Evolutionary conservation across 1,140 invertebrate genomes (phyloP).

Genomic region (Drosophila lacteicornis): DNA sequence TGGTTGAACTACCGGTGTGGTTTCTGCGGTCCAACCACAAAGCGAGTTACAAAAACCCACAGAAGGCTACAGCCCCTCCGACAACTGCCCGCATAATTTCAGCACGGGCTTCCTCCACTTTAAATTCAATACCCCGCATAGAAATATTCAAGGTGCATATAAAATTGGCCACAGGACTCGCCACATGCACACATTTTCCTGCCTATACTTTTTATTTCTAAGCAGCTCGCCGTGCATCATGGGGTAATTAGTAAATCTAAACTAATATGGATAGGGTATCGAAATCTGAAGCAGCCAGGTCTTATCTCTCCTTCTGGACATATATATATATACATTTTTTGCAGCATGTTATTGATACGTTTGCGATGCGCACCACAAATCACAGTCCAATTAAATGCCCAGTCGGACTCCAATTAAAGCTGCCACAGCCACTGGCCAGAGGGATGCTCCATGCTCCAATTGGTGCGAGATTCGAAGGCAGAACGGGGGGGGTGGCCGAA

Average conservation of each 20-base stretch:
- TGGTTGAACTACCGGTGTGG: constrained; percentile 56
- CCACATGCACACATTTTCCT: background rate
- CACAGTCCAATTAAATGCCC: constrained; percentile 77
- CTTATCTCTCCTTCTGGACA: background rate
- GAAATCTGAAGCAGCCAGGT: no score
- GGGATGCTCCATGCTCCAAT: constrained; percentile 29
- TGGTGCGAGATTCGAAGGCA: constrained; percentile 2
- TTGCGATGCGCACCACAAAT: constrained; percentile 71
- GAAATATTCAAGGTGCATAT: background rate
- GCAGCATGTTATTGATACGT: constrained; percentile 65
- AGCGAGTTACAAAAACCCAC: constrained; percentile 45
- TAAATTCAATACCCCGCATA: constrained; percentile 14
- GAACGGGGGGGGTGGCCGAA: background rate
- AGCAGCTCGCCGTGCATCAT: no score
- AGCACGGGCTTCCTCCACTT: constrained; percentile 9
- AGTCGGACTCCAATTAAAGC: constrained; percentile 76
- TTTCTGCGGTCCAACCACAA: constrained; percentile 50
- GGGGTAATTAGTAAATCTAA: no score
- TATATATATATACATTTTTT: constrained; percentile 9
- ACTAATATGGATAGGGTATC: background rate
- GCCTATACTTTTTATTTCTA: background rate
- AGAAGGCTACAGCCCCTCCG: background rate
- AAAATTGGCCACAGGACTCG: background rate
- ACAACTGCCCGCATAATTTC: constrained; percentile 52
- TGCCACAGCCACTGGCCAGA: constrained; percentile 42